Base-by-base conservation (phyloP, 2,797 vertebrate genomes). In the Pipistrellus nathusii region DNA sequence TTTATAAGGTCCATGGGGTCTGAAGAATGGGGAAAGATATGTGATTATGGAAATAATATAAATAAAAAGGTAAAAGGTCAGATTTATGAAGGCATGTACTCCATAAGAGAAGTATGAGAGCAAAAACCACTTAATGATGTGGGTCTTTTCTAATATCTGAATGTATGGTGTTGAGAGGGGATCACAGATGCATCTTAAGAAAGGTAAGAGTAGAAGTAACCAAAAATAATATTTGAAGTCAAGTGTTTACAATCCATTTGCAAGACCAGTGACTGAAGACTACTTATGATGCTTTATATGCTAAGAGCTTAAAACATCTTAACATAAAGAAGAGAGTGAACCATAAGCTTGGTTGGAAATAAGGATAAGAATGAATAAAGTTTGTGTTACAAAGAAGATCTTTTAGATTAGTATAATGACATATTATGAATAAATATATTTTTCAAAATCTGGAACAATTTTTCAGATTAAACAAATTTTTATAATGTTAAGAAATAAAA, bases 181-280 rank as follows among this genome's bases (percentile, higher is more conserved):
- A 89, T 88, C 94, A 92, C 38, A 93, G 62, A 72, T 62, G 21
- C 38, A 64, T 82, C 71, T 92, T 85, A 78, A 73, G 51, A 86
- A 86, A 90, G 11, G 46, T 55, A 83, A 91, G 21, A 69, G 59
- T 69, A 10, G 12, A 69, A 18, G 35, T 81, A 95, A 77, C 23
- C 51, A 78, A 92, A 96, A 94, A 75, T 88, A 77, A 92, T 92
- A 64, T 75, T 90, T 91, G 72, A 93, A 95, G 69, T 48, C 10
- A 87, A 96, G 77, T 93, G 71, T 92, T 96, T 82, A 78, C 25
- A 94, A 88, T 75, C 83, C 73, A 38, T 81, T 87, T 93, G 81
- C 4, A 82, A 76, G 64, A 94, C 64, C 78, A 93, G 44, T 41
- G 12, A 76, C 46, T 77, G 73, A 87, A 94, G 78, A 12, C 41